Evolutionary conservation across 2,113 vertebrate genomes (phyloP).

Genomic region (Tichodroma muraria): DNA sequence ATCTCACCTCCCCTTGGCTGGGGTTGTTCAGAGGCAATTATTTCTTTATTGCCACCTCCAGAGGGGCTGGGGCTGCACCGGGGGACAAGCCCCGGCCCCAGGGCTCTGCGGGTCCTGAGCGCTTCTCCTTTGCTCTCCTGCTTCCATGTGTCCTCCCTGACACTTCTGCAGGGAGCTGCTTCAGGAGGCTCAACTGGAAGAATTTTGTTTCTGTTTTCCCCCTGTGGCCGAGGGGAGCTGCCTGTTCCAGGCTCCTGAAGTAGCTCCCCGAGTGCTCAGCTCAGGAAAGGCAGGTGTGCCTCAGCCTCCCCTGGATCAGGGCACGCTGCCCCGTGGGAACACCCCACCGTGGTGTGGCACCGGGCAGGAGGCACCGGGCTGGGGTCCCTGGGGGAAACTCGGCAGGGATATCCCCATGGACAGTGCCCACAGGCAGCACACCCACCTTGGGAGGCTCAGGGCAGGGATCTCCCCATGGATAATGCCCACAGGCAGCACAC

Average conservation of each 20-base stretch:
- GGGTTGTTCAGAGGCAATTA: neutral
- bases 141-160: too few species aligned
- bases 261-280: accelerated
- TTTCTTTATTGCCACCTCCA: neutral
- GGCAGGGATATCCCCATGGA: too few species aligned
- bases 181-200: neutral
- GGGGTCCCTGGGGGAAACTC: too few species aligned
- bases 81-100: neutral
- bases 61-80: neutral
- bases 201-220: accelerated
- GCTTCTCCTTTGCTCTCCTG: neutral
- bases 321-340: too few species aligned
- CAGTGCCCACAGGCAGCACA: too few species aligned
- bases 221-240: accelerated
- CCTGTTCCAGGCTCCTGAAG: neutral
- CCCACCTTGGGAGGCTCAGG: neutral
- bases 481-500: neutral
- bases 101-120: neutral
- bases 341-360: too few species aligned
- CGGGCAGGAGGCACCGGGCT: too few species aligned
- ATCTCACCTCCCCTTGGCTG: neutral
- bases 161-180: neutral
- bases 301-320: accelerated
- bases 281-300: neutral
- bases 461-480: neutral